A percentile compares a stretch with the other conserved stretches of the same genome.
phyloP scores from a whole-genome alignment of 2,113 vertebrate species.

The Chloropsis cyanopogon region DNA sequence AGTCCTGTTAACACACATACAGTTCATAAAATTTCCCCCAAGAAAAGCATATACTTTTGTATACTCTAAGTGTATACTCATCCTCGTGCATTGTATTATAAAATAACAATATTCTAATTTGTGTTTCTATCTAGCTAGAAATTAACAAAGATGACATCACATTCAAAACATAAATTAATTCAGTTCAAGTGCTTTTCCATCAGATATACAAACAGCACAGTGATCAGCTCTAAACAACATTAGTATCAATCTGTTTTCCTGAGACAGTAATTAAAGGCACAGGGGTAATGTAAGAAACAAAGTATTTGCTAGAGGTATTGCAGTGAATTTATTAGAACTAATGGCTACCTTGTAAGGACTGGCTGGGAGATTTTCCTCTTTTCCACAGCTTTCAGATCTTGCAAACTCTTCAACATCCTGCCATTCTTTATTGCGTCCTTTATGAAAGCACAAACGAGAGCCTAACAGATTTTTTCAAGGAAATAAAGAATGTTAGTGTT shows the following conservation, averaged over 20 bases:
- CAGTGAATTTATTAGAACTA: not conserved
- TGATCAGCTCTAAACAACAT: not conserved
- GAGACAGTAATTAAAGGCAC: not conserved
- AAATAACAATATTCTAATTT: not conserved
- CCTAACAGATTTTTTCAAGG: conserved; percentile 68
- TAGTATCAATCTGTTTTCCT: not conserved
- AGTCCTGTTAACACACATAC: conserved; percentile 75
- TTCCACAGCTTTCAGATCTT: conserved; percentile 82
- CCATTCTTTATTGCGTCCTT: conserved; percentile 90
- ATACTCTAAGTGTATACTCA: not conserved
- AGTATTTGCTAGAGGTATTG: not conserved
- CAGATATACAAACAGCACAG: not conserved
- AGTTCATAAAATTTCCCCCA: not conserved
- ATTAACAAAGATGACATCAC: not conserved
- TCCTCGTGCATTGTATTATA: not conserved
- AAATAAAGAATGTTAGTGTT: not conserved
- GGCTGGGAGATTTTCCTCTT: conserved; percentile 77
- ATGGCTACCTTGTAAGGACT: conserved; percentile 80
- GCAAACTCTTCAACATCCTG: conserved; percentile 91
- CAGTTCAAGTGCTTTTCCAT: not conserved
- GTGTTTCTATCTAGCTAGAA: not conserved
- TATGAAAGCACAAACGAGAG: conserved; percentile 93
- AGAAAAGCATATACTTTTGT: not conserved
- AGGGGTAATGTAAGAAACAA: not conserved
- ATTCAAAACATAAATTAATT: not conserved